Percentiles rank a stretch among this genome's conserved stretches.
Conservation (phyloP, 2,797 vertebrate genomes). For the Champsocephalus gunnari region DNA sequence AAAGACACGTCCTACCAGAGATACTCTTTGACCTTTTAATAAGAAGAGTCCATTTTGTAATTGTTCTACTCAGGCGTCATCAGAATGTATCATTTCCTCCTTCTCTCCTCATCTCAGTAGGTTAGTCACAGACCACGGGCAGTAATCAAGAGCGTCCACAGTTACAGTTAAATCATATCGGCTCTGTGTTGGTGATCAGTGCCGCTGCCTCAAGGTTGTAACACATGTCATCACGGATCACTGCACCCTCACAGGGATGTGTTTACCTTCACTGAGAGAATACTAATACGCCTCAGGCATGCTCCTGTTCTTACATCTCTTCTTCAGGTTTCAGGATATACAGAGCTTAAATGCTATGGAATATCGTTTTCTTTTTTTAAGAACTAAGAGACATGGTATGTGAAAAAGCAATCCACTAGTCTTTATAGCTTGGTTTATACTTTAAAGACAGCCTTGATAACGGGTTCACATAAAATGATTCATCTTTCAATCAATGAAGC, state of each 20-base stretch:
- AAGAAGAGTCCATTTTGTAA: not conserved
- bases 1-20: not conserved
- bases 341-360: not conserved
- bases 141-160: slow-evolving; percentile 54
- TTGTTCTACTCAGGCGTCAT: not conserved
- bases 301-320: not conserved
- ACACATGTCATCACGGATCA: slow-evolving; percentile 27
- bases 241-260: slow-evolving; percentile 29
- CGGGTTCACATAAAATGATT: not conserved
- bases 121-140: slow-evolving; percentile 51
- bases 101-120: slow-evolving; percentile 27
- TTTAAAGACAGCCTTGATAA: not conserved
- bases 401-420: not conserved
- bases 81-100: slow-evolving; percentile 5
- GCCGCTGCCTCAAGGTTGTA: slow-evolving; percentile 26
- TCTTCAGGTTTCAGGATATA: not conserved
- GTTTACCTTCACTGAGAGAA: slow-evolving; percentile 6
- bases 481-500: not conserved
- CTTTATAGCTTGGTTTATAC: not conserved
- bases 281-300: slow-evolving; percentile 2
- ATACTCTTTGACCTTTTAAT: slow-evolving; percentile 6
- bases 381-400: too few species aligned
- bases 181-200: slow-evolving; percentile 34
- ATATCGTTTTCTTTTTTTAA: too few species aligned
- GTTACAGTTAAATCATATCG: slow-evolving; percentile 36